Evolutionary conservation across 2,888 invertebrate species (phyloP), one percentile per base, ranked within the genome.

Genomic region (Stegophylla sp.): DNA sequence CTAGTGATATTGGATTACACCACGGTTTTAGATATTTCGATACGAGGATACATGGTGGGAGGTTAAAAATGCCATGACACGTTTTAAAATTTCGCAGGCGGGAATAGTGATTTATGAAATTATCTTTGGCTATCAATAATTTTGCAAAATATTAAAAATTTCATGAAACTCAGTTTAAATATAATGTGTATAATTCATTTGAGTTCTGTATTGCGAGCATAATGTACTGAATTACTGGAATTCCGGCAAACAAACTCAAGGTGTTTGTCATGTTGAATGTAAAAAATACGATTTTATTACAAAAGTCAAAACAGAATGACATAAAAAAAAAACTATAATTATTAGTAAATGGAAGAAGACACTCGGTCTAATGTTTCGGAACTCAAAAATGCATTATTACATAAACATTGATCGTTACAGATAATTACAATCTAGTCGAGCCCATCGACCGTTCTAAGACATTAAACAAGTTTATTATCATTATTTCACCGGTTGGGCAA

Each of bases 391-490:
- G 45, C n/a, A 51, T 74, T 51, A 45, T 75, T 26, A 34, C 20
- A 45, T 28, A 76, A 76, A 66, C 64, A 56, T 67, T 61, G 67
- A 69, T 77, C 56, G 59, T 77, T 77, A 76, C 53, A 76, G 59
- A 77, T 77, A 77, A 45, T 77, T 77, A 59, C 77, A 48, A 77
- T 77, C 28, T 69, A 69, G 34, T 77, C 67, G 67, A 77, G 77
- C 69, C 59, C 69, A 48, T 67, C 77, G 48, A 48, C 59, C 77
- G 69, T 69, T 77, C 77, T 69, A 48, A 48, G 56, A 77, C 69
- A 77, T 69, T 77, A 77, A 77, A 77, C 77, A 77, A 20, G 67
- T 59, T 69, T 77, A 77, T 48, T 69, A 77, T 59, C 43, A 43
- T 66, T 66, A 56, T n/a, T 56, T 53, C 10, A 1, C 12, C 15